These are phyloP conservation scores for Rhadina sibilatrix DNA, from an alignment of 2,113 vertebrate genomes.

Conservation along the genomic window DNA sequence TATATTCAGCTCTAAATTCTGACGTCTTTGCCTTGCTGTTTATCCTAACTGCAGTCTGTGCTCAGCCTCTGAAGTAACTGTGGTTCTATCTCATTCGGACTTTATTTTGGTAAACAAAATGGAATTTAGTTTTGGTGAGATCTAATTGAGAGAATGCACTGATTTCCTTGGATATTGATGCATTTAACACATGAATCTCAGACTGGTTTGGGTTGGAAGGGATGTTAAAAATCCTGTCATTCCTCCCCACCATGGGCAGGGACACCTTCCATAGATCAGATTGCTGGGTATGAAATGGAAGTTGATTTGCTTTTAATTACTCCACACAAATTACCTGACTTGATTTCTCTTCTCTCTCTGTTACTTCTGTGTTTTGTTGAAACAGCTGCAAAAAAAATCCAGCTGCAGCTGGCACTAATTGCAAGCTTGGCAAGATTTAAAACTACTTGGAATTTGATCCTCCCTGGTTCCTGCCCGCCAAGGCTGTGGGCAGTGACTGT, in stretches of 20 bases:
- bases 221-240: neutral
- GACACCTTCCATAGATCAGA: neutral
- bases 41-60: neutral
- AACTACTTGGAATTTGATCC: neutral
- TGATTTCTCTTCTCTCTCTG: neutral
- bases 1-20: neutral
- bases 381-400: neutral
- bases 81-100: accelerated
- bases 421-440: accelerated
- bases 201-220: neutral
- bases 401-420: neutral
- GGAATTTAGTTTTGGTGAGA: neutral
- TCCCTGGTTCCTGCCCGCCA: neutral
- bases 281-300: neutral
- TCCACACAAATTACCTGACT: neutral
- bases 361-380: neutral
- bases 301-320: neutral
- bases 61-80: neutral
- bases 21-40: neutral
- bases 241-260: neutral
- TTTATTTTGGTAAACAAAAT: neutral
- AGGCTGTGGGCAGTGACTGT: neutral
- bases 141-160: accelerated
- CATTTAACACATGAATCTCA: neutral
- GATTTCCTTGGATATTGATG: accelerated